Evolutionary conservation across 2,113 vertebrate genomes (phyloP).

Genomic region (Theropithecus gelada): DNA sequence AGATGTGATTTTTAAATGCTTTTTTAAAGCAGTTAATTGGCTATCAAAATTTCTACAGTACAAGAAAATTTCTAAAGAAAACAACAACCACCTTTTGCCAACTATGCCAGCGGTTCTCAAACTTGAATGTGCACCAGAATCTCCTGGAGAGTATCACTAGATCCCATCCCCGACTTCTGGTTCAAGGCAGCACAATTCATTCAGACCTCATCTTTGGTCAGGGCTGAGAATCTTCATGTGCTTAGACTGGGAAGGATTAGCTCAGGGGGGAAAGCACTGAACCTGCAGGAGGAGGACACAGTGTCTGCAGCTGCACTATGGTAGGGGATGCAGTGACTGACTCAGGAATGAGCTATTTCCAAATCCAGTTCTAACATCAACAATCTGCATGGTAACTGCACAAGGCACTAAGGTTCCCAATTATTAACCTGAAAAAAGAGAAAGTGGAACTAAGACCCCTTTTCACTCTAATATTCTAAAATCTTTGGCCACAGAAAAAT

Average conservation of each 20-base stretch:
- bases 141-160: background rate
- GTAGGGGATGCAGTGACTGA: background rate
- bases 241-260: background rate
- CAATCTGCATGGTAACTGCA: background rate
- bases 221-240: background rate
- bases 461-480: slow-evolving; percentile 2
- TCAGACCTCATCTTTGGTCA: background rate
- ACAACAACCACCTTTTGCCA: background rate
- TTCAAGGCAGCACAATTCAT: background rate
- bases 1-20: background rate
- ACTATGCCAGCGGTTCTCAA: background rate
- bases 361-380: background rate
- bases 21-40: background rate
- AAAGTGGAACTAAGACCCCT: background rate
- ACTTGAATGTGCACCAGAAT: background rate
- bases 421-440: background rate
- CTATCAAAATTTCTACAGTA: background rate
- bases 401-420: background rate
- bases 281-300: background rate
- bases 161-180: background rate
- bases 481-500: background rate
- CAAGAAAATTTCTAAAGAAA: background rate
- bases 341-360: background rate
- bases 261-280: background rate
- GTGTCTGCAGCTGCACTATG: background rate